Conservation (phyloP, 2,888 invertebrate genomes). For the Xiphydria camelus region DNA sequence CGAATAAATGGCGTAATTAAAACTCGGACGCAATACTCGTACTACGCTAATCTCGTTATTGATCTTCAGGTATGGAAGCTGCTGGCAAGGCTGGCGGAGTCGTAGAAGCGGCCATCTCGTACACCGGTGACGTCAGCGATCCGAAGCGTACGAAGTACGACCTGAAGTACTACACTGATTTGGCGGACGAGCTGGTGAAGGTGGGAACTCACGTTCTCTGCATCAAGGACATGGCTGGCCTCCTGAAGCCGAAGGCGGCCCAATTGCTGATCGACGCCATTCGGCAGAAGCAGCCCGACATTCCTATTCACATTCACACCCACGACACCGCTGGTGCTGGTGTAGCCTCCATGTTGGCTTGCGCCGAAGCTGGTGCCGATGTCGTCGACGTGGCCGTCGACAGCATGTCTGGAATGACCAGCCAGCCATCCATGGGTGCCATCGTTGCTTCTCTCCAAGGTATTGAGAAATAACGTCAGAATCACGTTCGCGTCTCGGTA, state of each 20-base stretch:
- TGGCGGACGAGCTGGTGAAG: constrained; percentile 94
- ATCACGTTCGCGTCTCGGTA: no score
- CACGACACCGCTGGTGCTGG: constrained; percentile 98
- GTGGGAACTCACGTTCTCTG: constrained; percentile 92
- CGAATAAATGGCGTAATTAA: no score
- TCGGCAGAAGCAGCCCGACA: constrained; percentile 88
- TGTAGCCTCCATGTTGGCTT: constrained; percentile 91
- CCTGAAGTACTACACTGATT: constrained; percentile 88
- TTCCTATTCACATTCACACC: constrained; percentile 98
- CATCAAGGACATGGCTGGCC: constrained; percentile 98
- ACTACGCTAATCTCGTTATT: no score
- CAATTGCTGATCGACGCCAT: constrained; percentile 82
- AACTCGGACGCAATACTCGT: no score
- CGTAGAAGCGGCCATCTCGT: constrained; percentile 96
- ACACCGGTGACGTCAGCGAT: constrained; percentile 97
- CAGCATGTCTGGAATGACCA: constrained; percentile 98
- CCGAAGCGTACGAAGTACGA: constrained; percentile 89
- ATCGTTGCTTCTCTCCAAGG: constrained; percentile 87
- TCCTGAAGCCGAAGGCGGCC: constrained; percentile 91
- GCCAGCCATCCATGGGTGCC: constrained; percentile 99
- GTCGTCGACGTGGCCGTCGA: constrained; percentile 98
- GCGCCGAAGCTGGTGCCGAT: constrained; percentile 92
- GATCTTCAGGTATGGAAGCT: constrained; percentile 83
- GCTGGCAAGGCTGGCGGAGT: constrained; percentile 97
- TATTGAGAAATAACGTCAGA: no score